phyloP scores from a whole-genome alignment of 2,888 invertebrate species.

The Diarsia dahlii region DNA sequence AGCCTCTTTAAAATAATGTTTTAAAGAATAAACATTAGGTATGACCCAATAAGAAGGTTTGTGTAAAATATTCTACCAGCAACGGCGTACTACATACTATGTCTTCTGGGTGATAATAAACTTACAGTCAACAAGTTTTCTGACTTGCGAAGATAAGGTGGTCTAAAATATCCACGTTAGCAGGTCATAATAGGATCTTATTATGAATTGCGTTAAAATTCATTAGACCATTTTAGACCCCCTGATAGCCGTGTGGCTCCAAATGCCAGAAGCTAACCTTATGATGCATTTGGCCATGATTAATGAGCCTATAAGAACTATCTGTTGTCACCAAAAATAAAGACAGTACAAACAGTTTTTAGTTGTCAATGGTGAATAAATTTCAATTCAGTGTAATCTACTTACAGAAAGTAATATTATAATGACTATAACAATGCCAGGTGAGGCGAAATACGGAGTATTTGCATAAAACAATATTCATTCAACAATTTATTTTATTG shows the following conservation, averaged over 20 bases:
- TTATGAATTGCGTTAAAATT: no score
- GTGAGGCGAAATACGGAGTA: neutral
- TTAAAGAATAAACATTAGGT: neutral
- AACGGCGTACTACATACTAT: neutral
- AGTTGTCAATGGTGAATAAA: neutral
- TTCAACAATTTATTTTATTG: neutral
- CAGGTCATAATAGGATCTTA: no score
- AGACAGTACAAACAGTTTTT: neutral
- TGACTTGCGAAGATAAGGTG: neutral
- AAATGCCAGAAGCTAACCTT: neutral
- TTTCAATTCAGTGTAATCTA: neutral
- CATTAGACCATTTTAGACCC: no score
- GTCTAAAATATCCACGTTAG: no score
- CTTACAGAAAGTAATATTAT: slow-evolving; percentile 3
- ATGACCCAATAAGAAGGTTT: neutral
- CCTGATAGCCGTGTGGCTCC: neutral
- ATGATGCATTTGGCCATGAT: slow-evolving; percentile 10
- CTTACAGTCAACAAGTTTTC: neutral
- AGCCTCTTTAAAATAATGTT: slow-evolving; percentile 10
- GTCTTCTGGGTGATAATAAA: neutral
- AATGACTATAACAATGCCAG: neutral
- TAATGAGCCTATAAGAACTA: neutral
- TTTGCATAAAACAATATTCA: neutral
- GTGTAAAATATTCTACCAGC: neutral
- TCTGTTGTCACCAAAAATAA: slow-evolving; percentile 1